Evolutionary conservation across 2,113 vertebrate species (phyloP).

Genomic region (Daphoenositta chrysoptera): DNA sequence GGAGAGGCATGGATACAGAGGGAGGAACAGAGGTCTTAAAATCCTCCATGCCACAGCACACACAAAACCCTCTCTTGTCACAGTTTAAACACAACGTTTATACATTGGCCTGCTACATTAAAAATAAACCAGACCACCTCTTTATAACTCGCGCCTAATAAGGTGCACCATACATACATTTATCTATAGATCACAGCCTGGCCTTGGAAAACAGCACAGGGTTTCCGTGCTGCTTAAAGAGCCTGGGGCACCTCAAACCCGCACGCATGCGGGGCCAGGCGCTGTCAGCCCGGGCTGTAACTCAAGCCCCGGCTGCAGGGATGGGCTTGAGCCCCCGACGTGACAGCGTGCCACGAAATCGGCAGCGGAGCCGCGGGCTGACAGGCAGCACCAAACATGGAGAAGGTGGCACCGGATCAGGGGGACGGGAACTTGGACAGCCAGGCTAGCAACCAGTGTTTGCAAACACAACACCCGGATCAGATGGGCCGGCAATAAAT

Average conservation of each 20-base stretch:
- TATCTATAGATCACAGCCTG: background rate
- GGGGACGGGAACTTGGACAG: constrained; percentile 53
- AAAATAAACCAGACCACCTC: constrained; percentile 8
- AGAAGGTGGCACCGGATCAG: constrained; percentile 68
- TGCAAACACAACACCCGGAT: constrained; percentile 79
- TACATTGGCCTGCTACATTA: background rate
- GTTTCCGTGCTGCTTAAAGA: background rate
- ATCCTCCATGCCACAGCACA: background rate
- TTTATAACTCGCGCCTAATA: background rate
- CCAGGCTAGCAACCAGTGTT: constrained; percentile 79
- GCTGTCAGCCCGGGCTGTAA: constrained; percentile 47
- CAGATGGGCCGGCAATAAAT: constrained; percentile 68
- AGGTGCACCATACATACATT: background rate
- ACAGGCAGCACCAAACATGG: constrained; percentile 81
- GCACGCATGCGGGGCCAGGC: background rate
- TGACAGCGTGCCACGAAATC: constrained; percentile 40
- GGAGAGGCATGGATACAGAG: background rate
- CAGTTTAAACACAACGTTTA: too few species aligned
- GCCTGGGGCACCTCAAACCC: background rate
- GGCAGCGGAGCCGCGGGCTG: constrained; percentile 15
- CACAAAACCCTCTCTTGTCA: background rate
- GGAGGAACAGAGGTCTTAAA: background rate
- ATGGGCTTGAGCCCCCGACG: constrained; percentile 35
- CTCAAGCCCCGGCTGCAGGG: constrained; percentile 2
- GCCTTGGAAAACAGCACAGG: background rate